Base-by-base conservation (phyloP, 2,797 vertebrate genomes). In the Synanceia verrucosa region DNA sequence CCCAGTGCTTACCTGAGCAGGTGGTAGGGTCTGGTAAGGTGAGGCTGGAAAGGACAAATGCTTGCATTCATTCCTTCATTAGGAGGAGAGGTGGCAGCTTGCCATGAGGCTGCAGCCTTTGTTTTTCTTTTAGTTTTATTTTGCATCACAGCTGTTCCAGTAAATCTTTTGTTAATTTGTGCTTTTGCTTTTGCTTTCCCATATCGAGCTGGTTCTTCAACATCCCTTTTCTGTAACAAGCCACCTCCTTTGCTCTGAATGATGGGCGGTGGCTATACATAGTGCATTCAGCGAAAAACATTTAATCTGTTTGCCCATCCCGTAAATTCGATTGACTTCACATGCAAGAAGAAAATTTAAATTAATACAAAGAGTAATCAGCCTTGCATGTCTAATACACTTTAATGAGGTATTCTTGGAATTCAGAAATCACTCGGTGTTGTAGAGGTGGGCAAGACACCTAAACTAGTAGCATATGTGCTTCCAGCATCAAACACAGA, bases 401-500 rank as follows among this genome's bases (percentile, higher is more conserved):
- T 70, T 33, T 66, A 46, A 62, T 39, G 4, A 46, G 36, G 26
- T 52, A 59, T 24, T 57, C 12, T 66, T 14, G 57, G 46, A 53
- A 71, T 53, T 47, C 24, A 14, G 33, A 31, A 24, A 62, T 48
- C 50, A 44, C 9, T 11, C 2, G 9, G 31, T 51, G 9, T 28
- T 16, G 29, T 37, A 18, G 48, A 14, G 1, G 2, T 29, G 33
- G n/a, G 12, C 9, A 53, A 61, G 9, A 46, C 18, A 50, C 18
- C 41, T 9, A 4, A 51, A 36, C 14, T 12, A 51, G 1, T 12
- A 26, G 1, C n/a, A 19, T 18, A 31, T 36, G 29, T 47, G 19
- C 48, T 19, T 9, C 7, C 4, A 69, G 44, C 50, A 56, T 41
- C 36, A 39, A 29, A 28, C 12, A 28, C 23, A 4, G 13, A 44